phyloP scores from a whole-genome alignment of 2,888 invertebrate genomes.

The Amblyjoppa proteus region DNA sequence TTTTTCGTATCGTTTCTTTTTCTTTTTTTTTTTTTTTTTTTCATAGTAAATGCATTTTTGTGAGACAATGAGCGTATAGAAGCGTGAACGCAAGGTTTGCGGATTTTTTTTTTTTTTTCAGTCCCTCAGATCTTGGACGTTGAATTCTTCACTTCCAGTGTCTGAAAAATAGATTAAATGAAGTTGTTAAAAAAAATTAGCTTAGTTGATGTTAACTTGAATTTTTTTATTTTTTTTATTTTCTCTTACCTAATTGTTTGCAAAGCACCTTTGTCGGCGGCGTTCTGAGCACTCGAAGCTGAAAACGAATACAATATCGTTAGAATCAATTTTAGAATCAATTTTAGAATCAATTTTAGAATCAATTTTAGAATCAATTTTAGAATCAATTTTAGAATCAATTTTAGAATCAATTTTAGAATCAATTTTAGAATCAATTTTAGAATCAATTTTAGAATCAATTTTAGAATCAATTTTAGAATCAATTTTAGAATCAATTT shows the following conservation, averaged over 20 bases:
- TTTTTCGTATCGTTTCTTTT: not conserved
- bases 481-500: too few species aligned
- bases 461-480: not conserved
- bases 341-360: not conserved
- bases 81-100: not conserved
- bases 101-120: not conserved
- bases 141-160: constrained; percentile 67
- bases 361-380: too few species aligned
- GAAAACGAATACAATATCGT: constrained; percentile 28
- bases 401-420: not conserved
- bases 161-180: constrained; percentile 41
- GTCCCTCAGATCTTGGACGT: not conserved
- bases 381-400: not conserved
- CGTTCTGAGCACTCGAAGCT: constrained; percentile 54
- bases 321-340: not conserved
- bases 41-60: not conserved
- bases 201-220: not conserved
- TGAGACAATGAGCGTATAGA: not conserved
- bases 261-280: constrained; percentile 56
- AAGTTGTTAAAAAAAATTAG: not conserved
- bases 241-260: constrained; percentile 60
- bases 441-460: too few species aligned
- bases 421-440: too few species aligned
- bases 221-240: not conserved
- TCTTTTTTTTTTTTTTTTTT: not conserved